phyloP scores from a whole-genome alignment of 2,797 vertebrate genomes.

The Mycteria americana region DNA sequence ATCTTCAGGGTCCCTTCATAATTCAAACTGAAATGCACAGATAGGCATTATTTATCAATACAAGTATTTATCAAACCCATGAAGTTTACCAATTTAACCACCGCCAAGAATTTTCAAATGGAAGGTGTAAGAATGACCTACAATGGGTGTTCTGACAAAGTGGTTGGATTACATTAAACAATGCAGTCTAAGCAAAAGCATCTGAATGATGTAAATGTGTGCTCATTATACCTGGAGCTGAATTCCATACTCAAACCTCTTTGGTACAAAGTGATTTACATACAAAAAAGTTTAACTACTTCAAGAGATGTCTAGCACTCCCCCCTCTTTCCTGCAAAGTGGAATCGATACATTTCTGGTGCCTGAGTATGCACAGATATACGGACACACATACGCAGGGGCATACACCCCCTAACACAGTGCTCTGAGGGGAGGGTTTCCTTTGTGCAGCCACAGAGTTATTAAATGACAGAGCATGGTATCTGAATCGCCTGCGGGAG shows the following conservation, averaged over 20 bases:
- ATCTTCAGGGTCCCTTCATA: neutral
- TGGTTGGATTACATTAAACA: neutral
- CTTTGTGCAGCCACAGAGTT: rapidly evolving
- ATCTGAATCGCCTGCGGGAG: neutral
- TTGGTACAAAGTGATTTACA: neutral
- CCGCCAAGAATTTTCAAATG: neutral
- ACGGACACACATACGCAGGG: neutral
- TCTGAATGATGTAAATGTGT: rapidly evolving
- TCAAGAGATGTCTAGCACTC: neutral
- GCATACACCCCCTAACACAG: neutral
- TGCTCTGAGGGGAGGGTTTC: neutral
- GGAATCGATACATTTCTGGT: neutral
- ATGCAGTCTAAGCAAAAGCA: neutral
- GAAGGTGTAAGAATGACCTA: neutral
- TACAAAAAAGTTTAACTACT: neutral
- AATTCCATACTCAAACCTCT: neutral
- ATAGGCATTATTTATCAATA: neutral
- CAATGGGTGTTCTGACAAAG: neutral
- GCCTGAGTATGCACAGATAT: neutral
- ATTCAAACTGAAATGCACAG: neutral
- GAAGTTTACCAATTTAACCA: neutral
- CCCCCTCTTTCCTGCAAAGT: neutral
- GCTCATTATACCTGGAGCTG: neutral
- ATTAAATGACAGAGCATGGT: neutral
- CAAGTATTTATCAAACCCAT: neutral